Evolutionary conservation across 2,113 vertebrate genomes (phyloP).

Genomic region (Rhipidura dahli): DNA sequence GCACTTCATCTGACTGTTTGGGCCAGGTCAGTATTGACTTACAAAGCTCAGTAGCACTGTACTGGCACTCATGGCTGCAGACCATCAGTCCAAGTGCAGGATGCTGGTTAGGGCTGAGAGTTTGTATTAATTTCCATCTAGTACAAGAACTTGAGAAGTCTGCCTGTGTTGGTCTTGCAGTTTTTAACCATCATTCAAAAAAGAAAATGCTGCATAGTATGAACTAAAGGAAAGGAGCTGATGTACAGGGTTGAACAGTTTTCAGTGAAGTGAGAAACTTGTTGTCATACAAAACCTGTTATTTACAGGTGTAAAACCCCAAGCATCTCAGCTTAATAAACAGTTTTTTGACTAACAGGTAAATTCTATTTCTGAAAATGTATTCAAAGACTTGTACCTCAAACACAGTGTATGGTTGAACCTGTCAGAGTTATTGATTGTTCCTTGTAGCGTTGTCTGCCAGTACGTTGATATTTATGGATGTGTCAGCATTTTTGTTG

Average conservation of each 20-base stretch:
- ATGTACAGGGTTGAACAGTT: background rate
- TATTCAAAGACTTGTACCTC: background rate
- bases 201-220: background rate
- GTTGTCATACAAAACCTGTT: background rate
- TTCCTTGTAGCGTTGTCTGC: background rate
- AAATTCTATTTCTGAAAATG: background rate
- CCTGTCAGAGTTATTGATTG: slow-evolving; percentile 34
- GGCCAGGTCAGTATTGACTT: background rate
- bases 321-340: background rate
- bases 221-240: background rate
- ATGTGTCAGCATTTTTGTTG: background rate
- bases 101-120: background rate
- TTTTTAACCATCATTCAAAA: background rate
- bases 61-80: background rate
- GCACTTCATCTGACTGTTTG: background rate
- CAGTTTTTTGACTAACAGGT: background rate
- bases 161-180: background rate
- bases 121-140: background rate
- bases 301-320: background rate
- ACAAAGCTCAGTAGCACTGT: background rate
- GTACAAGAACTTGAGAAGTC: background rate
- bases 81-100: background rate
- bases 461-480: slow-evolving; percentile 20
- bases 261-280: background rate
- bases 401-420: background rate